Conservation (phyloP, 2,113 vertebrate species). For the Austrofundulus limnaeus region DNA sequence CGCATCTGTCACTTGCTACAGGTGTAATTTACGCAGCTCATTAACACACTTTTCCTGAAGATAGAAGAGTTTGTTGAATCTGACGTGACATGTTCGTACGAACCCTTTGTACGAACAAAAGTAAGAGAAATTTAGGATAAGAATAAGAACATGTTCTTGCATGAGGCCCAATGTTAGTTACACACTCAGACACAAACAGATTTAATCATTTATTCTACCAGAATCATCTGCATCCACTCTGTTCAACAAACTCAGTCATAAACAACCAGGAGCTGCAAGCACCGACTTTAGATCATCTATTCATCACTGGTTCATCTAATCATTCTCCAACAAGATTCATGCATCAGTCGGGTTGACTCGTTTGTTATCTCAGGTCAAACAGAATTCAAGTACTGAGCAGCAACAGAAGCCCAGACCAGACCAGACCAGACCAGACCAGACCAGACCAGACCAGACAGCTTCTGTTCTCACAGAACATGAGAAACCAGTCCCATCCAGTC, state of each 20-base stretch:
- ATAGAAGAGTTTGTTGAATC: too few species aligned
- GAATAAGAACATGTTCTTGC: too few species aligned
- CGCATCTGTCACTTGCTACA: too few species aligned
- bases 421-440: background rate
- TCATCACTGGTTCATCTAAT: slow-evolving; percentile 23
- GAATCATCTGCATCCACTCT: slow-evolving; percentile 26
- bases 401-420: slow-evolving; percentile 64
- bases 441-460: background rate
- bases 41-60: too few species aligned
- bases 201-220: slow-evolving; percentile 24
- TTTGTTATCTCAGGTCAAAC: slow-evolving; percentile 13
- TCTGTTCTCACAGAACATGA: background rate
- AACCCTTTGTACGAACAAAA: too few species aligned
- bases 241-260: slow-evolving; percentile 35
- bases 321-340: slow-evolving; percentile 40
- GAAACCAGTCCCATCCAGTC: background rate
- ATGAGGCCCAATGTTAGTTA: too few species aligned
- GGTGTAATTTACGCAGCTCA: too few species aligned
- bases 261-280: slow-evolving; percentile 29
- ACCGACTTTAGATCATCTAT: slow-evolving; percentile 35
- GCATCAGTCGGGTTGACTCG: slow-evolving; percentile 41
- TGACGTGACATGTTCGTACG: too few species aligned
- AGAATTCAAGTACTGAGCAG: slow-evolving; percentile 14
- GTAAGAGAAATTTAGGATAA: too few species aligned
- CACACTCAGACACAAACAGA: too few species aligned